phyloP scores from a whole-genome alignment of 2,888 invertebrate species.

The Callimorpha dominula region DNA sequence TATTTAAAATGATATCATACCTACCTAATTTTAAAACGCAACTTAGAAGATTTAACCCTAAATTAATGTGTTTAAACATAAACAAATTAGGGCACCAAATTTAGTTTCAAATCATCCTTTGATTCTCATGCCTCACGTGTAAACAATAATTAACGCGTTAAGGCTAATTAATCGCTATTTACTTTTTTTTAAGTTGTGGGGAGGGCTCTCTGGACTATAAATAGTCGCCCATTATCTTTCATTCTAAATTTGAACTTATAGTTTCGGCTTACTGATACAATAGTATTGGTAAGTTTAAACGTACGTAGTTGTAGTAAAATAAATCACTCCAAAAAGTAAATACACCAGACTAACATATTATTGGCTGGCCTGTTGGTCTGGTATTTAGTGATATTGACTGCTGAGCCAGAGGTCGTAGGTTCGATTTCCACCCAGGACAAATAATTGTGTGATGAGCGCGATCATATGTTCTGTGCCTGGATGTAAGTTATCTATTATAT shows the following conservation, averaged over 20 bases:
- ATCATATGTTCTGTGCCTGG: no score
- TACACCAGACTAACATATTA: neutral
- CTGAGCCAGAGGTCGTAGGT: no score
- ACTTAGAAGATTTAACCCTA: neutral
- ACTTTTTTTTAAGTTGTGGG: neutral
- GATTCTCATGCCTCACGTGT: slow-evolving; percentile 1
- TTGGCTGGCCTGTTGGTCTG: no score
- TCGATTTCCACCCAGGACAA: no score
- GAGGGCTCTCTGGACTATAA: neutral
- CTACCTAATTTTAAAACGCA: neutral
- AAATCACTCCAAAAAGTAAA: neutral
- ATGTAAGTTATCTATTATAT: no score
- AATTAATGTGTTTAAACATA: slow-evolving; percentile 8
- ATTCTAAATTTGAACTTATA: neutral
- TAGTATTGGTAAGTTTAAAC: no score
- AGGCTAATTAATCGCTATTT: slow-evolving; percentile 17
- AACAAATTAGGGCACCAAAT: slow-evolving; percentile 11
- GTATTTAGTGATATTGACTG: no score
- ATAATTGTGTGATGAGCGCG: no score
- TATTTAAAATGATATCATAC: no score
- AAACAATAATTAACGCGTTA: slow-evolving; percentile 10
- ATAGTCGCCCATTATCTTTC: neutral
- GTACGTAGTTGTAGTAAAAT: neutral
- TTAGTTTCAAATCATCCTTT: neutral
- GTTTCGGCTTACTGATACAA: no score